Base-by-base conservation (phyloP, 2,113 vertebrate genomes). In the Upupa epops region DNA sequence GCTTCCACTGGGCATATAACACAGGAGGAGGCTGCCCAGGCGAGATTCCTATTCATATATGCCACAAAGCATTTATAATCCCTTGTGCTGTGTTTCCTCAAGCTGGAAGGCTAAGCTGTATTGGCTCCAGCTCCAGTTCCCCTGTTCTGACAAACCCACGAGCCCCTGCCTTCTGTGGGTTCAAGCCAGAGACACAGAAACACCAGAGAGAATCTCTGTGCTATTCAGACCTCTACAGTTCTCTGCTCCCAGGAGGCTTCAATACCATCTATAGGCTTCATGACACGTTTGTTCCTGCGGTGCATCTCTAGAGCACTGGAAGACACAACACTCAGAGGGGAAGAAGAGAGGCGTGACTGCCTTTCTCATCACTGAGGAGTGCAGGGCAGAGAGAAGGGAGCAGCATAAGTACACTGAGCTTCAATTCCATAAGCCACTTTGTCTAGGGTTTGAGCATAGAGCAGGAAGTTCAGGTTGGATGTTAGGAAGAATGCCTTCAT, bases 31-130 rank as follows among this genome's bases (percentile, higher is more conserved):
- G 40, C 29, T 63, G 40, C 15, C 29, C 69, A 89, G 85, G 66
- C 60, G 84, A 69, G 86, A 84, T 76, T 79, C 24, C 63, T 87
- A 66, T 84, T 95, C 49, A 70, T 82, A n/a, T 69, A 66, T 28
- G 42, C 83, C 88, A 63, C 21, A 31, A 68, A 76, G 54, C 51
- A 36, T 89, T 77, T 61, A 7, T 42, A 37, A 26, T 48, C 60
- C 29, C 52, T 86, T 64, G 26, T 60, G 28, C 72, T 75, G n/a
- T 5, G 0, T 45, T 78, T 91, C 58, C 58, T 54, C 51, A 24
- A 13, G n/a, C 52, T 74, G 72, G 42, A 76, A 73, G 40, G n/a
- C 45, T 63, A 1, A 34, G 37, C 5, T 29, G 15, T 65, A 56
- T 32, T 29, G 37, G 18, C 24, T 83, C 32, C 64, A 63, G 55